Conservation (phyloP, 2,113 vertebrate species). For the Gopherus flavomarginatus region DNA sequence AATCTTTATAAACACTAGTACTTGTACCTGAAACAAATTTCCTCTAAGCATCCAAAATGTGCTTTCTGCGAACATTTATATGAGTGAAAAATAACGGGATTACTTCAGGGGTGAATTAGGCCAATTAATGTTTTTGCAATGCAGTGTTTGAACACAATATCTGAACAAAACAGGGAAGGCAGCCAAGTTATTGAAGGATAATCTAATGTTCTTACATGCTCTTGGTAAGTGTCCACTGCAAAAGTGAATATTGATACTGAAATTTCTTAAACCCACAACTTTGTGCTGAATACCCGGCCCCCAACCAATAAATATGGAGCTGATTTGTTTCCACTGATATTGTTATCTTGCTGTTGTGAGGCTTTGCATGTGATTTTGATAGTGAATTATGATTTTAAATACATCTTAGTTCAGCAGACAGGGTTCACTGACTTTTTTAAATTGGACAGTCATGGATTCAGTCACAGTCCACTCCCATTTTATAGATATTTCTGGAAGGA, state of each 20-base stretch:
- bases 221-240: neutral
- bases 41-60: neutral
- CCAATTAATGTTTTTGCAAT: neutral
- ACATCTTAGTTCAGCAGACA: fast-evolving
- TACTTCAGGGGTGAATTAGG: neutral
- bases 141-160: fast-evolving
- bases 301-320: neutral
- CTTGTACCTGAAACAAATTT: neutral
- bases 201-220: neutral
- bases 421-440: neutral
- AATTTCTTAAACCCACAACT: neutral
- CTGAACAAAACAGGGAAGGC: neutral
- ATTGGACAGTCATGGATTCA: fast-evolving
- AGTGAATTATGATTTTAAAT: neutral
- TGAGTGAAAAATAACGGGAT: neutral
- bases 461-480: neutral
- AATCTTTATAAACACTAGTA: neutral
- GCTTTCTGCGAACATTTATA: neutral
- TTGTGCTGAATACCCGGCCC: neutral
- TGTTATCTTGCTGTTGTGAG: fast-evolving
- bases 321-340: neutral
- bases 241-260: neutral
- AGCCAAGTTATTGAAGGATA: neutral
- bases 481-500: neutral
- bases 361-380: neutral